Percentiles rank a stretch among this genome's conserved stretches.
Evolutionary conservation across 2,888 invertebrate genomes (phyloP).

Genomic region (Subacronicta megacephala): DNA sequence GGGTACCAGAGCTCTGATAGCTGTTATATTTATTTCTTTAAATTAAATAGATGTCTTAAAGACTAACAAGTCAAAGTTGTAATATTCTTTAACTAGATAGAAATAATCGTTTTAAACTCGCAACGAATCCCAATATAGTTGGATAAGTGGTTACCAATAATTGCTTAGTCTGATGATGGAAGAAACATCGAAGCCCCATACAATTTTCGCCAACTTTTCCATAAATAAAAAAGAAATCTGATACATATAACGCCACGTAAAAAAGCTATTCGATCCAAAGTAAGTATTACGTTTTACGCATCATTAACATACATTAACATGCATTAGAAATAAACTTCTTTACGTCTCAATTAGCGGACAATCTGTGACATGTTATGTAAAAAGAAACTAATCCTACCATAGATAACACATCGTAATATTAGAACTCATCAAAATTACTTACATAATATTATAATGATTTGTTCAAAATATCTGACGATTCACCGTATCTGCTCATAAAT

Average conservation of each 20-base stretch:
- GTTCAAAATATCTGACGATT: slow-evolving; percentile 23
- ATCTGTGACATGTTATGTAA: slow-evolving; percentile 29
- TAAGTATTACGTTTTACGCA: slow-evolving; percentile 18
- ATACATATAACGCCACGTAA: background rate
- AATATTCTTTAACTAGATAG: too few relatives aligned
- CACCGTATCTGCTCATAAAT: slow-evolving; percentile 5
- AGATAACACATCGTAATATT: background rate
- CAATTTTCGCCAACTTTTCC: too few relatives aligned
- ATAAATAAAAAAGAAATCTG: too few relatives aligned
- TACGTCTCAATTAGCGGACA: slow-evolving; percentile 34
- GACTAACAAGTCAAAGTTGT: too few relatives aligned
- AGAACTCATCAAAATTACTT: slow-evolving; percentile 36
- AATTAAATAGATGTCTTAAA: too few relatives aligned
- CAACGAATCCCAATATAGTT: too few relatives aligned
- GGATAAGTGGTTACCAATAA: too few relatives aligned
- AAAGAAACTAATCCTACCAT: slow-evolving; percentile 21
- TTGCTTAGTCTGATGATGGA: too few relatives aligned
- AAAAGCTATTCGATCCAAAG: slow-evolving; percentile 7
- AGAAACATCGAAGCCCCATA: too few relatives aligned
- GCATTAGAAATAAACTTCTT: slow-evolving; percentile 9
- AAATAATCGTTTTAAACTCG: too few relatives aligned
- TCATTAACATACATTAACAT: slow-evolving; percentile 40
- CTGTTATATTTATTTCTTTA: too few relatives aligned
- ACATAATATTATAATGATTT: slow-evolving; percentile 30
- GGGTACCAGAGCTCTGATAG: too few relatives aligned